Evolutionary conservation across 2,113 vertebrate species (phyloP), one percentile per base, ranked within the genome.

Genomic region (Melanostigma gelatinosum): DNA sequence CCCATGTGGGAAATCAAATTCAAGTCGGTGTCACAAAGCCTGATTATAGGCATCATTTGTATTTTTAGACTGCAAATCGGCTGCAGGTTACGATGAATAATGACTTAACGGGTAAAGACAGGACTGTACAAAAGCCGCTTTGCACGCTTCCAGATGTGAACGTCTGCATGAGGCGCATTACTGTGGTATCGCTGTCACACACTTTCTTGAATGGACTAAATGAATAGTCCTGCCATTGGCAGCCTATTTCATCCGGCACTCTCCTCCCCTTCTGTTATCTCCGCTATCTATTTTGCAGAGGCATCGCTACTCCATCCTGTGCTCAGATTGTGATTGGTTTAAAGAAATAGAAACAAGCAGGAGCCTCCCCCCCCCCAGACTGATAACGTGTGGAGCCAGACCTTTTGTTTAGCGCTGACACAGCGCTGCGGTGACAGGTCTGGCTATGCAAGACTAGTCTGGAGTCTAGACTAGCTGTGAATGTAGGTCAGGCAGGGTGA

Each of bases 401-500:
- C 48, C 48, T 50, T 50, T 20, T 50, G 48, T 20, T 20, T 20
- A 7, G 48, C 3, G 18, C 48, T 50, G 48, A 50, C 48, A 22
- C 48, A 50, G 50, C 3, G 20, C 50, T 52, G 50, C 3, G 50
- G 50, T 52, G 50, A 52, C n/a, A 4, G 46, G 5, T 48, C 46
- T 52, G 50, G 50, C 20, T 52, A 52, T 22, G 50, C 18, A 52
- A 27, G 55, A 58, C 55, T 6, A 29, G 55, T 86, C 62, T 82
- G 52, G 70, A 29, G 55, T 86, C 62, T 82, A 57, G 70, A 71
- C 50, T 70, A 32, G 75, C 79, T 83, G 57, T 65, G 75, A 89
- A 92, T 89, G 84, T 92, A 88, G 85, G 86, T 87, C 83, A 89
- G 46, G 11, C 15, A 76, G 80, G 83, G 72, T 88, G 80, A 66